These are phyloP conservation scores for Recurvirostra avosetta DNA, from an alignment of 2,113 vertebrate genomes.

Conservation along the genomic window DNA sequence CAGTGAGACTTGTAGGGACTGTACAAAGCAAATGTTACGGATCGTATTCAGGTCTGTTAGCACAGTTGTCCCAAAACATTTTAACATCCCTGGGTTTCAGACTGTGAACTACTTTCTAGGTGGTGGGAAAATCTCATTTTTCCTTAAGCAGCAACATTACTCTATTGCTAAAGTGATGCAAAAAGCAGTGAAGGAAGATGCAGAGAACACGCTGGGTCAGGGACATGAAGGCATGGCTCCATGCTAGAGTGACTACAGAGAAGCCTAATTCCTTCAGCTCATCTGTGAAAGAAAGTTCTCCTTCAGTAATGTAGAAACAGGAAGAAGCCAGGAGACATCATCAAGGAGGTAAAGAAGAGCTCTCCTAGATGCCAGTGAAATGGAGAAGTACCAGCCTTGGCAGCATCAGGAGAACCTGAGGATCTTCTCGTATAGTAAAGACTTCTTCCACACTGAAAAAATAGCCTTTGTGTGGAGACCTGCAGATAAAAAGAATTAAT, in stretches of 20 bases:
- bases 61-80: background rate
- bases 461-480: background rate
- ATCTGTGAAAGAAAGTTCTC: fast-evolving
- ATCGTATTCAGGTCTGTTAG: background rate
- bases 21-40: background rate
- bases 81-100: background rate
- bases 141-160: background rate
- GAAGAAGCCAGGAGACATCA: background rate
- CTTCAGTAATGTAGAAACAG: background rate
- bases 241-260: fast-evolving
- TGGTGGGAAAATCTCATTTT: background rate
- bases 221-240: background rate
- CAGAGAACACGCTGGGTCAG: background rate
- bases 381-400: background rate
- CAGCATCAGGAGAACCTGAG: background rate
- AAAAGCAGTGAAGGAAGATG: background rate
- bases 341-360: background rate
- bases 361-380: background rate
- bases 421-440: background rate
- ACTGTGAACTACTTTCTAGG: background rate
- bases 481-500: background rate
- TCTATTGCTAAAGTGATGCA: background rate
- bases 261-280: background rate
- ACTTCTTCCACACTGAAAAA: background rate
- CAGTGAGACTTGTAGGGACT: background rate